A percentile compares a stretch with the other conserved stretches of the same genome.
These are phyloP conservation scores for Tachyglossus aculeatus DNA, from an alignment of 2,797 vertebrate genomes.

Conservation along the genomic window DNA sequence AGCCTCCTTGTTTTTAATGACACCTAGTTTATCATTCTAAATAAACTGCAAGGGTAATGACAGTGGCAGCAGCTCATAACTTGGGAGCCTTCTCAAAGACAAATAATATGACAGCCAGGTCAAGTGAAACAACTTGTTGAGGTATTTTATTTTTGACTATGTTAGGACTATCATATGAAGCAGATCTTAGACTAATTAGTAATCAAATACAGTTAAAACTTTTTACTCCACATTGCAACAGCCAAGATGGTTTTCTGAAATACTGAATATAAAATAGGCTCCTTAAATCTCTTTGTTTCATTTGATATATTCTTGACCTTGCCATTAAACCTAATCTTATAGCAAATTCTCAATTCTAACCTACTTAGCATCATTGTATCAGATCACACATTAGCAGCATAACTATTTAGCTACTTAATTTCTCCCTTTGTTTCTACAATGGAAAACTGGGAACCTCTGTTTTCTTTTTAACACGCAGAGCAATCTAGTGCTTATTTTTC, in stretches of 20 bases:
- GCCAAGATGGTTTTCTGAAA: background rate
- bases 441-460: background rate
- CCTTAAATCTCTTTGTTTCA: background rate
- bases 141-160: background rate
- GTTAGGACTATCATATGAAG: background rate
- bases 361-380: background rate
- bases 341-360: background rate
- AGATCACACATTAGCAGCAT: background rate
- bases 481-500: background rate
- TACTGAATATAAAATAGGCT: no score
- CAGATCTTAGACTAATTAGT: background rate
- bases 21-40: background rate
- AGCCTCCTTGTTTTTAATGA: background rate
- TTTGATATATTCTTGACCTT: background rate
- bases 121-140: background rate
- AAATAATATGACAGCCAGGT: background rate
- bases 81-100: background rate
- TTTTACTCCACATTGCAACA: accelerated
- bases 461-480: background rate
- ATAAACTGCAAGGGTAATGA: background rate
- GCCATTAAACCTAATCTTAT: background rate
- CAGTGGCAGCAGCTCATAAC: background rate
- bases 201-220: background rate
- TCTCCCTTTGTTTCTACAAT: background rate
- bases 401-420: no score